Evolutionary conservation across 2,888 invertebrate genomes (phyloP), one percentile per base, ranked within the genome.

Genomic region (Pyralis farinalis): DNA sequence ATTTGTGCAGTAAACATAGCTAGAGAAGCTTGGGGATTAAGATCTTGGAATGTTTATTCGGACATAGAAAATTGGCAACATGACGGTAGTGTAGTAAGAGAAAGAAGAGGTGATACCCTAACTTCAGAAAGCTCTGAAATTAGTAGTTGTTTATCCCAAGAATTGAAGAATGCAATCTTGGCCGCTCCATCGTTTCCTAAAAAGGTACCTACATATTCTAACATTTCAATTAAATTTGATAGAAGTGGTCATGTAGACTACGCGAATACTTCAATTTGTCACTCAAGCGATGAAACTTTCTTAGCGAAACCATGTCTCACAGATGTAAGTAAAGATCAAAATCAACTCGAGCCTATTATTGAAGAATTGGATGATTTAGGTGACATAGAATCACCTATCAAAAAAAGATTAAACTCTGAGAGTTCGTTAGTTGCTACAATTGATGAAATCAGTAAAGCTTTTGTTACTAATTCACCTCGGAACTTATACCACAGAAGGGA

Each of bases 1-100:
- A 90, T 92, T 49, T 92, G 92, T 61, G 91, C 92, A 1, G 87
- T 92, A 3, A 92, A 92, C 53, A 91, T 93, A 40, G 92, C 92
- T 1, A 76, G 92, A 46, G 92, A 92, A 63, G 91, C 91, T 9
- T 91, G 92, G 91, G 92, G 92, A 0, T 73, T 92, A 36, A 81
- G 92, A 30, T 92, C 92, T 25, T 93, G 92, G 92, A 90, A 90
- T 58, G 92, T 91, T 1, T 93, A 92, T 58, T 91, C 88, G 22
- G 92, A 92, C 50, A 92, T 93, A 42, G 92, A 92, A 63, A 92
- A 91, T 38, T 91, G 91, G 75, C 76, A 90, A 11, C 92, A 92
- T 44, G 92, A 92, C 55, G 91, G 91, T 20, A 92, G 92, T 51
- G 90, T 91, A 1, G 90, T 91, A 3, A 79, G 91, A 48, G 92